Conservation (phyloP, 2,113 vertebrate genomes). For the Chlamydotis undulata region DNA sequence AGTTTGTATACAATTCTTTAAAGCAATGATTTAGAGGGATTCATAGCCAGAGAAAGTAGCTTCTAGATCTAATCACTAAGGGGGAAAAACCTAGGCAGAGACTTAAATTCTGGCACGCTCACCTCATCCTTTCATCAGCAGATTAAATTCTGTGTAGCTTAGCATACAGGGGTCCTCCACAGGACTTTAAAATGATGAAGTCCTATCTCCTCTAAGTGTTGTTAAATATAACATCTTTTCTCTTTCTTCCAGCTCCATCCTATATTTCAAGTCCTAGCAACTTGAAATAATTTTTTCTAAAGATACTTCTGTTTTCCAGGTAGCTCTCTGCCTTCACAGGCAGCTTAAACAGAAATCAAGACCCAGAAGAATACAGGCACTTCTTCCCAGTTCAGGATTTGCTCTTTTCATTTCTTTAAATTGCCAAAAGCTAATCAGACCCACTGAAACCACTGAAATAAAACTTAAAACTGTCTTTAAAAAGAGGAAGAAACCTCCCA, state of each 20-base stretch:
- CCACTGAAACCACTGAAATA: background rate
- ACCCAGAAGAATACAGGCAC: background rate
- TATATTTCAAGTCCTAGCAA: background rate
- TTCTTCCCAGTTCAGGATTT: background rate
- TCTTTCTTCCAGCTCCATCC: no score
- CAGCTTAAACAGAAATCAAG: background rate
- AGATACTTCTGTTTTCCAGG: background rate
- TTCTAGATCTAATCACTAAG: background rate
- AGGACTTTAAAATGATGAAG: background rate
- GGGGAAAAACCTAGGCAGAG: background rate
- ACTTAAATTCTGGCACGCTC: background rate
- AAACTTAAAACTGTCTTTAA: background rate
- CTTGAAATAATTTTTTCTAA: background rate
- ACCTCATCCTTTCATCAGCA: background rate
- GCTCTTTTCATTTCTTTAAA: background rate
- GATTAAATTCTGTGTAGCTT: conserved; percentile 2
- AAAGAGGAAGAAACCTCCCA: background rate
- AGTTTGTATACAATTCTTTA: background rate
- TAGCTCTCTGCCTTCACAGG: background rate
- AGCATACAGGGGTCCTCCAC: background rate
- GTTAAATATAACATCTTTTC: background rate
- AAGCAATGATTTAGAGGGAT: background rate
- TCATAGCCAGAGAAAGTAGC: background rate
- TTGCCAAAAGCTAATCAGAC: background rate
- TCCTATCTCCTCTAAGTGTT: background rate